phyloP scores from a whole-genome alignment of 1,140 invertebrate species.

The Drosophila baimaii region DNA sequence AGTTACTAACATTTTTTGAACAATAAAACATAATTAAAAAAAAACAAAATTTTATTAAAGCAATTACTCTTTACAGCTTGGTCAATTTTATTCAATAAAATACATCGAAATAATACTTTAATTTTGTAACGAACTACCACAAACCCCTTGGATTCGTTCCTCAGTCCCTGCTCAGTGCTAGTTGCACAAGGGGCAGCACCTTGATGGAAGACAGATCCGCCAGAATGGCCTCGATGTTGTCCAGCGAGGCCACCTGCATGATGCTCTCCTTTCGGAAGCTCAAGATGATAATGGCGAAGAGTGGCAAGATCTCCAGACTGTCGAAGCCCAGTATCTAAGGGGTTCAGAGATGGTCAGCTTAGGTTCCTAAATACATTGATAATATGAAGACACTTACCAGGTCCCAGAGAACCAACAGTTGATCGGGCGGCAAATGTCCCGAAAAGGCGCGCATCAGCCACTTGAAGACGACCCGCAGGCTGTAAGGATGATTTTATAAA shows the following conservation, averaged over 20 bases:
- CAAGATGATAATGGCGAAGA: constrained; percentile 95
- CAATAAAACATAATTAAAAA: too few relatives aligned
- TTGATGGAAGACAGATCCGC: constrained; percentile 95
- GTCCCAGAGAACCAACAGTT: constrained; percentile 96
- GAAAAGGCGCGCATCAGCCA: constrained; percentile 98
- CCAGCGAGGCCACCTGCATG: constrained; percentile 93
- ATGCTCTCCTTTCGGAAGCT: constrained; percentile 96
- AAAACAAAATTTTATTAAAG: too few relatives aligned
- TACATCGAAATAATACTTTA: constrained; percentile 36
- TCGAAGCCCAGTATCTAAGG: constrained; percentile 95
- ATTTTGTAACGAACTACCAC: constrained; percentile 32
- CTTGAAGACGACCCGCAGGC: constrained; percentile 93
- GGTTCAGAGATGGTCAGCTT: too few relatives aligned
- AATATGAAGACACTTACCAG: constrained; percentile 84
- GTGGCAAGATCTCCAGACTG: constrained; percentile 93
- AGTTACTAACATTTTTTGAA: too few relatives aligned
- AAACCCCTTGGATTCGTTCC: neutral
- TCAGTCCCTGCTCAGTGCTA: constrained; percentile 86
- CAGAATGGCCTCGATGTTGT: constrained; percentile 94
- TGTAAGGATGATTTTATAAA: constrained; percentile 7
- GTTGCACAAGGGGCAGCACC: constrained; percentile 92
- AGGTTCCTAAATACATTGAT: too few relatives aligned
- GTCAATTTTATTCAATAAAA: constrained; percentile 1
- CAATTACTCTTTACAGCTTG: neutral
- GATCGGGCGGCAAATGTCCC: constrained; percentile 95